Evolutionary conservation across 2,113 vertebrate genomes (phyloP), one percentile per base, ranked within the genome.

Genomic region (Urocolius indicus): DNA sequence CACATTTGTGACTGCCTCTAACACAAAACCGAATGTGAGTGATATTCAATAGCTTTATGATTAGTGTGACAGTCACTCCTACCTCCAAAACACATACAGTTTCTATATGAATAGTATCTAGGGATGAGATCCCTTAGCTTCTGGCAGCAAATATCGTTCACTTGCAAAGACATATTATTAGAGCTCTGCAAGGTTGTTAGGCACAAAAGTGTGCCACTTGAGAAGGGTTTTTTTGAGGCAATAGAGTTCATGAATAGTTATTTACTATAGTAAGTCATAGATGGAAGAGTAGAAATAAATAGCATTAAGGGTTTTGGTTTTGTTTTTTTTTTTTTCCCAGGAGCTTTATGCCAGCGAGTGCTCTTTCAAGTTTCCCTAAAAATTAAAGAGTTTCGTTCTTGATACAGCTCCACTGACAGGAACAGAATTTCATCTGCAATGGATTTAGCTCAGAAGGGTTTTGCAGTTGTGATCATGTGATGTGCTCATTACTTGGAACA

Each of bases 361-460:
- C 5, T 69, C 66, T 87, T 59, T 67, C 9, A 75, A 72, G 52
- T 89, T 65, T 36, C 32, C 6, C 30, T 67, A n/a, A 36, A 74
- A 88, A 93, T 32, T 57, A 5, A 73, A 77, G 46, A 76, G 79
- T 89, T 87, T 87, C n/a, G 41, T 46, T 93, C 26, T 86, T 92
- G 20, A 27, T 27, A 67, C 15, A 90, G 15, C 18, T 86, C 5
- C 18, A 29, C 68, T 52, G 15, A 43, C 10, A 86, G 66, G 38
- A 80, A n/a, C 38, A 54, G 34, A 83, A 63, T 63, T 75, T 91
- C 5, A 71, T 51, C 51, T 63, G 43, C 43, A 71, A 67, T 3
- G 3, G 48, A 59, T 94, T 90, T 78, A 59, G 10, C 26, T 69
- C 20, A 51, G 67, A 77, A 43, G 13, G 4, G 2, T 62, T 86